Conservation (phyloP, 2,888 invertebrate species). For the Leptinotarsa rubiginosa region DNA sequence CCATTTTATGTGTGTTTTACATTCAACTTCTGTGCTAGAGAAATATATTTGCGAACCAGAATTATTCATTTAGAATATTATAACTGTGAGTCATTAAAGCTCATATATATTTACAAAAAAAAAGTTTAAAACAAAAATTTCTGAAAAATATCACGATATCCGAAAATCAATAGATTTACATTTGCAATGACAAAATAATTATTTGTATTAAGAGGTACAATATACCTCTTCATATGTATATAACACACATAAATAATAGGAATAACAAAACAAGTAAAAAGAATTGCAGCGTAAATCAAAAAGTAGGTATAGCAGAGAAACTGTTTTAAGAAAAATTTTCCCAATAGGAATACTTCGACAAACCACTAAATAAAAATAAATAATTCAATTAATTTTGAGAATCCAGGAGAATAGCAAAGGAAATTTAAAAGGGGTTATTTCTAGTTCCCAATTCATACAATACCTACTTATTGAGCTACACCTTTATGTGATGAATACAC, state of each 20-base stretch:
- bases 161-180: constrained; percentile 3
- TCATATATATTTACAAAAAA: constrained; percentile 13
- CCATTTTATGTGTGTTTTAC: neutral
- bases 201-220: neutral
- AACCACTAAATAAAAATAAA: neutral
- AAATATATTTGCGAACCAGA: neutral
- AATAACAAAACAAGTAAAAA: constrained; percentile 9
- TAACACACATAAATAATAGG: constrained; percentile 9
- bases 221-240: constrained; percentile 1
- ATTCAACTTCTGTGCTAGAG: neutral
- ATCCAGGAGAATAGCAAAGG: neutral
- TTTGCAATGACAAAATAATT: neutral
- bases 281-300: neutral
- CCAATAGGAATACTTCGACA: neutral
- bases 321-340: neutral
- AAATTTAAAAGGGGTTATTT: neutral
- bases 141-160: constrained; percentile 12
- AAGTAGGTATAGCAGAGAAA: neutral
- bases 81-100: neutral
- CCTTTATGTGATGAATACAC: constrained; percentile 10
- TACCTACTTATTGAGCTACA: neutral
- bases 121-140: constrained; percentile 14
- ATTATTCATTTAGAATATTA: neutral
- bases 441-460: neutral
- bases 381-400: neutral